A percentile compares a stretch with the other conserved stretches of the same genome.
These are phyloP conservation scores for Peromyscus nudipes DNA, from an alignment of 2,797 vertebrate genomes.

Conservation along the genomic window DNA sequence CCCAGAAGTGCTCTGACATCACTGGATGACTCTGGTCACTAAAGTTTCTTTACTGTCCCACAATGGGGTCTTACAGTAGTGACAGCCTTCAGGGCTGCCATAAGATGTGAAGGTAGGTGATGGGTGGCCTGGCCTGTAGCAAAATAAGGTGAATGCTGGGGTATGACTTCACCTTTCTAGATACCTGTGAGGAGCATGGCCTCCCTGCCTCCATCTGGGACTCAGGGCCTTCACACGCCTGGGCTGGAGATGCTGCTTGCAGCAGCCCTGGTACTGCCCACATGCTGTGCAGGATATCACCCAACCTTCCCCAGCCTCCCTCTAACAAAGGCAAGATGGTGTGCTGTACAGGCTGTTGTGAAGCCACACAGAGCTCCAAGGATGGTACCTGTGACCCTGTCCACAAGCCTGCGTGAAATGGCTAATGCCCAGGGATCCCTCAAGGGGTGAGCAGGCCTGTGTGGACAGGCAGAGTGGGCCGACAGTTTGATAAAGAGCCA, in stretches of 20 bases:
- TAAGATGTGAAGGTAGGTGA: neutral
- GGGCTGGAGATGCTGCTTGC: neutral
- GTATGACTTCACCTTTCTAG: neutral
- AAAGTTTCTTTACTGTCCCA: neutral
- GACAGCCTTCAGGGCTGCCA: neutral
- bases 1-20: neutral
- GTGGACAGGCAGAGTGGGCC: neutral
- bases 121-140: fast-evolving
- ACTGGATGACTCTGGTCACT: neutral
- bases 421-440: neutral
- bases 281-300: neutral
- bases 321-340: neutral
- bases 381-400: neutral
- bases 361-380: neutral
- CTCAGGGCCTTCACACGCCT: no score
- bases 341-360: neutral
- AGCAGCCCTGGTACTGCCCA: neutral
- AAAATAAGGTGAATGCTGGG: neutral
- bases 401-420: neutral
- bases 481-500: neutral
- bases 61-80: neutral
- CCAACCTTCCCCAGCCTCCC: neutral
- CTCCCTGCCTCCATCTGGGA: neutral
- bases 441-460: neutral
- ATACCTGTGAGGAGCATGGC: neutral